A percentile compares a stretch with the other conserved stretches of the same genome.
Evolutionary conservation across 2,113 vertebrate species (phyloP).

Genomic region (Platycercus adscitus): DNA sequence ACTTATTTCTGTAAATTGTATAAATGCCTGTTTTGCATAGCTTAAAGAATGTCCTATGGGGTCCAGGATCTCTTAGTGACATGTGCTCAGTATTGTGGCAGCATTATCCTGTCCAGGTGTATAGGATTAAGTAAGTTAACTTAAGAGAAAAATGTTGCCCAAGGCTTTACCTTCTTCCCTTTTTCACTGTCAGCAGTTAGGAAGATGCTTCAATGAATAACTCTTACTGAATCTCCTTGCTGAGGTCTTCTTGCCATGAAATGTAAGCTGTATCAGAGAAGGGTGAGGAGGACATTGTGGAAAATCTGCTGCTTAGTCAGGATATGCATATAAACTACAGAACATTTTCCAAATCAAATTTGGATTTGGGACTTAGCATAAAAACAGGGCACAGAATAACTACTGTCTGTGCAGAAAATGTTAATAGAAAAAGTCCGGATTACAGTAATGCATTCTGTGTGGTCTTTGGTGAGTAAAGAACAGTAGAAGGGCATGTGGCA

Average conservation of each 20-base stretch:
- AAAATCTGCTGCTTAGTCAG: not conserved
- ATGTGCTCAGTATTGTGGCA: not conserved
- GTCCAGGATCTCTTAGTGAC: not conserved
- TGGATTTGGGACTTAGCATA: slow-evolving; percentile 8
- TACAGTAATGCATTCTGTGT: not conserved
- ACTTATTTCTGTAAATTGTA: not conserved
- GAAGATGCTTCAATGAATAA: not conserved
- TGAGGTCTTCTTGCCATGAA: not conserved
- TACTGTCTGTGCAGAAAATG: not conserved
- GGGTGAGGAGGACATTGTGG: not conserved
- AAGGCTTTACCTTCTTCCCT: not conserved
- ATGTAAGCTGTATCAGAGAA: not conserved
- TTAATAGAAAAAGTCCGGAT: slow-evolving; percentile 11
- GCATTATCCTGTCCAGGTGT: not conserved
- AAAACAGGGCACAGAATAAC: slow-evolving; percentile 3
- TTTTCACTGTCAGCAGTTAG: not conserved
- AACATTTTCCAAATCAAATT: not conserved
- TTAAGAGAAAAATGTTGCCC: not conserved
- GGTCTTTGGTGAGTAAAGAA: slow-evolving; percentile 1
- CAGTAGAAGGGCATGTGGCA: not conserved
- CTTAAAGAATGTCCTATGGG: not conserved
- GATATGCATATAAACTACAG: not conserved
- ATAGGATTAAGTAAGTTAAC: not conserved
- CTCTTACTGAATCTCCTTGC: not conserved
- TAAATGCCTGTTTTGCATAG: not conserved